phyloP scores from a whole-genome alignment of 1,140 invertebrate genomes.

The Drosophila carrolli region DNA sequence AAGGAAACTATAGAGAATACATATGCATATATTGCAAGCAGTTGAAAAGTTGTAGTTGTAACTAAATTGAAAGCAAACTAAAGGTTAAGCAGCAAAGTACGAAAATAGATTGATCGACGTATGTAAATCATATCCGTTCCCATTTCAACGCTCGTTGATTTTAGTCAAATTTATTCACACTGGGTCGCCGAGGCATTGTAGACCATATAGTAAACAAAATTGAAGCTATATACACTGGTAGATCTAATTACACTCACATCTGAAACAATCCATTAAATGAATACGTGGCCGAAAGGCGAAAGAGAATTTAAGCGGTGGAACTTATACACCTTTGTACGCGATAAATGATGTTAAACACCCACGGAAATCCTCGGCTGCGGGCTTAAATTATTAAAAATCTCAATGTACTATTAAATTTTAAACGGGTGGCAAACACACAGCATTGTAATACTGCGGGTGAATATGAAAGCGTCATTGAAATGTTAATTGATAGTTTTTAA shows the following conservation, averaged over 20 bases:
- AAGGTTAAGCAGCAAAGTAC: conserved; percentile 50
- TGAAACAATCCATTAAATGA: conserved; percentile 63
- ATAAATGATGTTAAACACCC: conserved; percentile 52
- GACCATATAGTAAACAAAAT: conserved; percentile 56
- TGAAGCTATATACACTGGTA: conserved; percentile 67
- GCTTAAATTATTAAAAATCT: conserved; percentile 78
- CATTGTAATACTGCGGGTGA: conserved; percentile 51
- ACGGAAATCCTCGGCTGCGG: conserved; percentile 47
- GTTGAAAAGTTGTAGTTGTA: conserved; percentile 67
- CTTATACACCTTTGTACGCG: conserved; percentile 26
- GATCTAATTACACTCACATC: conserved; percentile 57
- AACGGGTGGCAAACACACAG: conserved; percentile 44
- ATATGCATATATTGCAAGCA: conserved; percentile 32
- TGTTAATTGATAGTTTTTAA: conserved; percentile 68
- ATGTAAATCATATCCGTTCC: conserved; percentile 78
- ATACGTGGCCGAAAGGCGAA: conserved; percentile 23
- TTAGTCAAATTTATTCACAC: conserved; percentile 76
- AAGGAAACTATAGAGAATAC: conserved; percentile 64
- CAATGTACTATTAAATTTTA: conserved; percentile 82
- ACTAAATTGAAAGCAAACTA: conserved; percentile 55
- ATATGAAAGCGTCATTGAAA: conserved; percentile 56
- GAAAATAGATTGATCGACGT: conserved; percentile 58
- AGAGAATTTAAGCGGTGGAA: conserved; percentile 12
- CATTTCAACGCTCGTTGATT: conserved; percentile 70
- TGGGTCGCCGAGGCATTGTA: conserved; percentile 41